Conservation (phyloP, 2,113 vertebrate species). For the Salvelinus alpinus region DNA sequence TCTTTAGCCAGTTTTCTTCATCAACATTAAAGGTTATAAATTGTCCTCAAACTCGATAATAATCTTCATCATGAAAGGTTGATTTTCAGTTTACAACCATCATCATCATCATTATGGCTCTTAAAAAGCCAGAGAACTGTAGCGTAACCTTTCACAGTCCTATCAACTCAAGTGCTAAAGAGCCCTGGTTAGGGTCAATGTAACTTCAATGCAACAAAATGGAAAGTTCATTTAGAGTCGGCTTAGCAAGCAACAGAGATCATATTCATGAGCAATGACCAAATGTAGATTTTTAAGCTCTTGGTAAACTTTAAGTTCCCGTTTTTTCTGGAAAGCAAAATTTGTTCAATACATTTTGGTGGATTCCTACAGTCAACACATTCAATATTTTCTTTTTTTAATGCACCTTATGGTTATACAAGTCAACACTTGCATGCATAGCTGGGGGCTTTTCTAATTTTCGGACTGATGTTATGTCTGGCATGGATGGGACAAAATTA, state of each 20-base stretch:
- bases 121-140: background rate
- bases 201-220: constrained; percentile 25
- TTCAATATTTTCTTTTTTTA: constrained; percentile 1
- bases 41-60: background rate
- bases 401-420: constrained; percentile 11
- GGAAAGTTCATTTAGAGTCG: constrained; percentile 51
- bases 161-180: background rate
- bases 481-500: constrained; percentile 56
- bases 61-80: background rate
- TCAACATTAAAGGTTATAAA: background rate
- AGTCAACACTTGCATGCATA: background rate
- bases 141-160: background rate
- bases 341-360: constrained; percentile 28
- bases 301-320: background rate
- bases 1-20: background rate
- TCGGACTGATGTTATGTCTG: constrained; percentile 59
- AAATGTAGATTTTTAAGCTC: background rate
- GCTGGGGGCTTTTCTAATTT: constrained; percentile 30
- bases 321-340: background rate
- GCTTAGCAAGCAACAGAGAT: constrained; percentile 24
- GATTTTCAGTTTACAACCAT: background rate
- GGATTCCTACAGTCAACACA: constrained; percentile 25
- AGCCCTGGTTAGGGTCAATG: background rate
- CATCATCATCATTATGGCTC: background rate
- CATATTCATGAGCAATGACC: constrained; percentile 50